Conservation (phyloP, 2,113 vertebrate genomes). For the Nesoenas mayeri region DNA sequence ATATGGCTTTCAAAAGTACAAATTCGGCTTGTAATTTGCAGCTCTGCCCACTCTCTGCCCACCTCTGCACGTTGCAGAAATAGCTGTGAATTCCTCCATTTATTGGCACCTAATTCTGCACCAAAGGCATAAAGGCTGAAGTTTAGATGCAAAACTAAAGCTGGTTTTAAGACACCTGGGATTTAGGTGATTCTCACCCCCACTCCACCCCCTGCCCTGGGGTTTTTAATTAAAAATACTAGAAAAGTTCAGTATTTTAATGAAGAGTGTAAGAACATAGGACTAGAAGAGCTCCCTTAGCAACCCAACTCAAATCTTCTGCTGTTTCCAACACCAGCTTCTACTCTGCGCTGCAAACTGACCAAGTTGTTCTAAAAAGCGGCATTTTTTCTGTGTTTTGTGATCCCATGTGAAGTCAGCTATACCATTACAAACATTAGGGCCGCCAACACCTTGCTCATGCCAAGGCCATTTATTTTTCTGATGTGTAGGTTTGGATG, state of each 20-base stretch:
- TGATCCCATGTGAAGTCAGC: background rate
- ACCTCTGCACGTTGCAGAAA: background rate
- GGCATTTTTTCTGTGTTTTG: background rate
- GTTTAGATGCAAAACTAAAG: background rate
- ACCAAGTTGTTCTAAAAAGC: background rate
- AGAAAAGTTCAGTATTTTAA: background rate
- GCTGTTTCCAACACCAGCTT: background rate
- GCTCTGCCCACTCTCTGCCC: background rate
- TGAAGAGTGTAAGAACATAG: background rate
- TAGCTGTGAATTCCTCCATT: background rate
- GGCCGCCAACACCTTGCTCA: background rate
- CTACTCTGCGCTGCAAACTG: background rate
- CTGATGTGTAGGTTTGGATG: background rate
- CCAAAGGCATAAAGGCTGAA: background rate
- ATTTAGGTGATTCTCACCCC: background rate
- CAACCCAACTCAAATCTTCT: background rate
- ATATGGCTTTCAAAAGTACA: background rate
- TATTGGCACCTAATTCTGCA: background rate
- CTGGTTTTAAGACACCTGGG: background rate
- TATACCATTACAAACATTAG: background rate
- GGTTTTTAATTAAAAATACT: background rate
- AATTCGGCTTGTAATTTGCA: background rate
- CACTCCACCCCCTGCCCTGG: accelerated
- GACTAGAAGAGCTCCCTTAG: background rate
- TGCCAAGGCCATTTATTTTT: background rate